phyloP scores from a whole-genome alignment of 2,888 invertebrate species.

The Catocala sponsa region DNA sequence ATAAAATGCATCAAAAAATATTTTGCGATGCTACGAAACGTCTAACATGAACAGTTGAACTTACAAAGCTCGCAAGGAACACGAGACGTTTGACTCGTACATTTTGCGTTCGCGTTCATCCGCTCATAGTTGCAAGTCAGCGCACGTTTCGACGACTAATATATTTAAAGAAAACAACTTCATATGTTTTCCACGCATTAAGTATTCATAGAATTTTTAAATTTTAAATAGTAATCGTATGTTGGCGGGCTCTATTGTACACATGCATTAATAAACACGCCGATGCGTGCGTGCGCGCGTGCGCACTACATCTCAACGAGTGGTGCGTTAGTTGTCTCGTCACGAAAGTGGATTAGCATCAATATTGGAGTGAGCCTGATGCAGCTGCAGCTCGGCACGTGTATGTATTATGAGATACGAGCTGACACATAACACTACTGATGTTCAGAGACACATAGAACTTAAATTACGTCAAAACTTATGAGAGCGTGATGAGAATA shows the following conservation, averaged over 20 bases:
- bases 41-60: no score
- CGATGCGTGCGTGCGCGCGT: background rate
- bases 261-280: background rate
- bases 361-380: constrained; percentile 44
- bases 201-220: constrained; percentile 37
- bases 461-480: no score
- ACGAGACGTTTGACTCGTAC: no score
- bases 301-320: constrained; percentile 2
- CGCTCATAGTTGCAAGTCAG: background rate
- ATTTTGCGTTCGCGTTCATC: background rate
- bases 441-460: no score
- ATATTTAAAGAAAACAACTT: constrained; percentile 14
- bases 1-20: no score
- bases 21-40: no score
- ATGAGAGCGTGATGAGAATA: no score
- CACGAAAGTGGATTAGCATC: constrained; percentile 63
- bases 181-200: constrained; percentile 20
- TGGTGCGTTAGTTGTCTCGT: constrained; percentile 33
- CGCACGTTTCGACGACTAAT: constrained; percentile 10
- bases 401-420: no score
- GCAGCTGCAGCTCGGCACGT: background rate
- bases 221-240: constrained; percentile 2
- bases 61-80: no score
- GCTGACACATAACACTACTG: no score
- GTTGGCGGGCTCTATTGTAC: background rate